A percentile compares a stretch with the other conserved stretches of the same genome.
phyloP scores from a whole-genome alignment of 2,888 invertebrate genomes.

The Pammene fasciana region DNA sequence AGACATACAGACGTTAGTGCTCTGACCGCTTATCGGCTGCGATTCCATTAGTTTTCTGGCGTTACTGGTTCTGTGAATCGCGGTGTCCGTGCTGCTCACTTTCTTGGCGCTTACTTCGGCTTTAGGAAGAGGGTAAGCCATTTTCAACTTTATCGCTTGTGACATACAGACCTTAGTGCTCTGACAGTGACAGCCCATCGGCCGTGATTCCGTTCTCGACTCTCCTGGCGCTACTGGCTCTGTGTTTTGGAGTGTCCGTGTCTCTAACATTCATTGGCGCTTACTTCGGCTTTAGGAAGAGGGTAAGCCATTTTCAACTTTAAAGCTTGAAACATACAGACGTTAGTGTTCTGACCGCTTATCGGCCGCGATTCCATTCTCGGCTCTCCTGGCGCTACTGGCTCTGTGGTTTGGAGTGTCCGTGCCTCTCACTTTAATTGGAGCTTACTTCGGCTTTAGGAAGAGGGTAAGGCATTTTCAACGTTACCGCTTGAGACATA shows the following conservation, averaged over 20 bases:
- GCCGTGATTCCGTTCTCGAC: too few species aligned
- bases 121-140: conserved; percentile 95
- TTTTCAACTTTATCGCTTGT: background rate
- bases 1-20: too few species aligned
- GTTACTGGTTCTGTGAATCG: conserved; percentile 97
- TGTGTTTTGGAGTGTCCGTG: conserved; percentile 98
- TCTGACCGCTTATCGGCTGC: conserved; percentile 99
- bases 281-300: conserved; percentile 76
- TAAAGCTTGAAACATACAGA: too few species aligned
- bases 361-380: too few species aligned
- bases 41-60: conserved; percentile 98
- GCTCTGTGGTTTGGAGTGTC: too few species aligned
- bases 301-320: too few species aligned
- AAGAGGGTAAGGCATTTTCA: conserved; percentile 88
- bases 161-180: too few species aligned
- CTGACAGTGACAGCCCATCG: conserved; percentile 97
- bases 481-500: conserved; percentile 88
- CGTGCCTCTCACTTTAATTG: conserved; percentile 65
- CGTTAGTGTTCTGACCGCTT: too few species aligned
- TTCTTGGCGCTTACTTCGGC: conserved; percentile 99
- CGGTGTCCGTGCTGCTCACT: conserved; percentile 98
- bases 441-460: too few species aligned
- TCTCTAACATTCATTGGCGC: conserved; percentile 99
- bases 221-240: too few species aligned
- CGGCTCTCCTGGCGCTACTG: too few species aligned